Evolutionary conservation across 2,113 vertebrate species (phyloP).

Genomic region (Amblyornis subalaris): DNA sequence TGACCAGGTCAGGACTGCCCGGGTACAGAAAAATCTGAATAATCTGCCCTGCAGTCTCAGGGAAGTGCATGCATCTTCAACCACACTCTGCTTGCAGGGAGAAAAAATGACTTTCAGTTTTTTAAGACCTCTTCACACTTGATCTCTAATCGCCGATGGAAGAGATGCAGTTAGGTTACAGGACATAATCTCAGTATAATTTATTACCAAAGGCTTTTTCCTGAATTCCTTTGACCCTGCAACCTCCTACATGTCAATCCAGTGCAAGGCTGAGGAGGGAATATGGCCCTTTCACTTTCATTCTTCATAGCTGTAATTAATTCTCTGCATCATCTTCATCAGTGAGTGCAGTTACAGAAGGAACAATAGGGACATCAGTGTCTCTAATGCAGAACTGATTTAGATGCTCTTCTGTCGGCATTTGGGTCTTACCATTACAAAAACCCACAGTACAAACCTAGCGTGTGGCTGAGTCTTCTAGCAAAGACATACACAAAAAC

Average conservation of each 20-base stretch:
- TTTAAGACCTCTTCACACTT: neutral
- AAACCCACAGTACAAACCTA: neutral
- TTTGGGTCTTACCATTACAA: neutral
- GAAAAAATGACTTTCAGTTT: neutral
- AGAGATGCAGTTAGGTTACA: neutral
- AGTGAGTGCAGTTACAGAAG: neutral
- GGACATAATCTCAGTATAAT: neutral
- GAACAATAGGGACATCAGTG: slow-evolving; percentile 8
- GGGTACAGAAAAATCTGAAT: neutral
- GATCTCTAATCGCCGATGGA: neutral
- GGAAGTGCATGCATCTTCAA: neutral
- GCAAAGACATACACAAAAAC: neutral
- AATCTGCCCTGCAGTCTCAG: neutral
- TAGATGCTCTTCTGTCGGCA: neutral
- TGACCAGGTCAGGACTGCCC: neutral
- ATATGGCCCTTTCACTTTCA: neutral
- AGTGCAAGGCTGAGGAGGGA: neutral
- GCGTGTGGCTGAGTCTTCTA: neutral
- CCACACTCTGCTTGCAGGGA: neutral
- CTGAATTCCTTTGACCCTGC: neutral
- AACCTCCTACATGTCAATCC: neutral
- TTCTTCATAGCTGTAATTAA: slow-evolving; percentile 38
- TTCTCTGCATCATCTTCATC: slow-evolving; percentile 11
- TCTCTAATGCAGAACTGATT: slow-evolving; percentile 10
- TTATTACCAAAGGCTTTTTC: slow-evolving; percentile 29